Evolutionary conservation across 2,113 vertebrate genomes (phyloP).

Genomic region (Mixornis gularis): DNA sequence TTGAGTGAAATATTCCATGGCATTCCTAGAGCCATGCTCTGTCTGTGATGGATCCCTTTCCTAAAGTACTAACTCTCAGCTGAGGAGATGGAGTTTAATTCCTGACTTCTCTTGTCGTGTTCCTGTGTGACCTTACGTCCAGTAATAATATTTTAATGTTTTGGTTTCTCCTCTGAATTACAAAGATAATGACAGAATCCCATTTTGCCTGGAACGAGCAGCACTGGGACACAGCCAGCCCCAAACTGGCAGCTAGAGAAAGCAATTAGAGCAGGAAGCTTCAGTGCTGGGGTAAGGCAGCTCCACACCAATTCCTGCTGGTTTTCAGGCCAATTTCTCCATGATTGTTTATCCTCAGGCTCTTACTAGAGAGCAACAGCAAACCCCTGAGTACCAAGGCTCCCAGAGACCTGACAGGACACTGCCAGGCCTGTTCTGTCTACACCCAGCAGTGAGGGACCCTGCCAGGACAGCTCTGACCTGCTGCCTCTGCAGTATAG

Average conservation of each 20-base stretch:
- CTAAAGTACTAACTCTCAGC: neutral
- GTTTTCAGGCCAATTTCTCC: neutral
- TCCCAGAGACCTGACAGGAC: neutral
- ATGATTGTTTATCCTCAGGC: neutral
- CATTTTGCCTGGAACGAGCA: neutral
- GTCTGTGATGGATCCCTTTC: neutral
- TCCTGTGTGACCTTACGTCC: neutral
- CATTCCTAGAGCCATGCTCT: neutral
- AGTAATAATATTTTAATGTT: neutral
- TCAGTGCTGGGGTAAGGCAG: neutral
- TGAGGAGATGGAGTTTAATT: neutral
- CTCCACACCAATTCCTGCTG: neutral
- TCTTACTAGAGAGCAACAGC: neutral
- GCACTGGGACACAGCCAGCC: neutral
- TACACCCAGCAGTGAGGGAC: neutral
- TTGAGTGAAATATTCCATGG: neutral
- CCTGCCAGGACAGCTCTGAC: neutral
- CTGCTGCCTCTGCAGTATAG: rapidly evolving
- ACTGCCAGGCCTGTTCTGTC: neutral
- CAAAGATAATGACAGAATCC: neutral
- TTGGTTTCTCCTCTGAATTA: neutral
- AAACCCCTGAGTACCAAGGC: neutral
- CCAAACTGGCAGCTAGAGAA: neutral
- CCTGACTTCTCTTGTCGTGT: neutral
- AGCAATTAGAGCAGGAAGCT: neutral